A percentile compares a stretch with the other conserved stretches of the same genome.
Evolutionary conservation across 2,888 invertebrate species (phyloP).

Genomic region (Drosophila bunnanda): DNA sequence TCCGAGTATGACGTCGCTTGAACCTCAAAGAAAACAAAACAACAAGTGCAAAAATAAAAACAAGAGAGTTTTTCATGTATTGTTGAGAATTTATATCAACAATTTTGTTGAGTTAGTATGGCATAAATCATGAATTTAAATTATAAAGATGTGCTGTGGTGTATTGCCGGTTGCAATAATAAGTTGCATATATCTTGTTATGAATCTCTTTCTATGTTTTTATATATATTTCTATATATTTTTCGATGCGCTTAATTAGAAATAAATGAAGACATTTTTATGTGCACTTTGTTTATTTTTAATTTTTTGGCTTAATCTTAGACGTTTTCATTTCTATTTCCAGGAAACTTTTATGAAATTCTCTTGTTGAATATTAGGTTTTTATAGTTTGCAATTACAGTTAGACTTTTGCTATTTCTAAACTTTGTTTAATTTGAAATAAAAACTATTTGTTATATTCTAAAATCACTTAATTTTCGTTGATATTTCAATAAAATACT

Average conservation of each 20-base stretch:
- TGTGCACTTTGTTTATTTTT: not conserved
- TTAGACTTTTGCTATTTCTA: too few relatives aligned
- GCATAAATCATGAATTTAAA: slow-evolving; percentile 19
- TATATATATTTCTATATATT: not conserved
- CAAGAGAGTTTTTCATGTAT: slow-evolving; percentile 16
- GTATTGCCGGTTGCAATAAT: not conserved
- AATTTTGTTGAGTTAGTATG: slow-evolving; percentile 24
- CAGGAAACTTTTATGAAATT: not conserved
- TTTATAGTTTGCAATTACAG: not conserved
- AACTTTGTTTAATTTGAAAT: not conserved
- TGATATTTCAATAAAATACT: not conserved
- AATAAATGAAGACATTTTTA: not conserved
- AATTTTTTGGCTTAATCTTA: not conserved
- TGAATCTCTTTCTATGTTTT: not conserved
- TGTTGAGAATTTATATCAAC: slow-evolving; percentile 13
- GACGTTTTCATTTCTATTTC: not conserved
- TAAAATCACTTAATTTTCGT: not conserved
- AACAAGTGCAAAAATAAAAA: slow-evolving; percentile 3
- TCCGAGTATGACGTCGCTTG: slow-evolving; percentile 54
- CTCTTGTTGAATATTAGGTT: not conserved
- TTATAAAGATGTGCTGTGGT: not conserved
- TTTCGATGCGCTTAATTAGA: slow-evolving; percentile 1
- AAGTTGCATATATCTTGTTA: not conserved
- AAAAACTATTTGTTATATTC: not conserved
- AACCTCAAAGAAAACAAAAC: slow-evolving; percentile 13